Conservation (phyloP, 2,113 vertebrate genomes). For the Eclectus roratus region DNA sequence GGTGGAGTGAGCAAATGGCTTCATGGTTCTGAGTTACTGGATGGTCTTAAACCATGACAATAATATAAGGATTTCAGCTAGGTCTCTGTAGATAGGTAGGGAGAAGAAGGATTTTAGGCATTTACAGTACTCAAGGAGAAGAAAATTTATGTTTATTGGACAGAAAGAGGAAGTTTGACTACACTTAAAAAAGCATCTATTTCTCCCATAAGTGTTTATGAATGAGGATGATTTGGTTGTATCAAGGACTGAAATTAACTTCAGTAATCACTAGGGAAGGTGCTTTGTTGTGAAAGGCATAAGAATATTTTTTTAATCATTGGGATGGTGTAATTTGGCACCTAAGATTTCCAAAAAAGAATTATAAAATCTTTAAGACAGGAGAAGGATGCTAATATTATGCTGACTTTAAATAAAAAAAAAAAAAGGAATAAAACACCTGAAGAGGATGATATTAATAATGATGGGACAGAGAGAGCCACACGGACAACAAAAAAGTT, state of each 20-base stretch:
- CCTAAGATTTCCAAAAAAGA: neutral
- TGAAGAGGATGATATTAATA: neutral
- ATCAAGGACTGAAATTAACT: neutral
- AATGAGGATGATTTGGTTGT: neutral
- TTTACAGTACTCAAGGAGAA: neutral
- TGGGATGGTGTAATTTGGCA: neutral
- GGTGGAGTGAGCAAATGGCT: neutral
- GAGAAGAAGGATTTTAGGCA: neutral
- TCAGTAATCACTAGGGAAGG: neutral
- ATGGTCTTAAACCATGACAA: neutral
- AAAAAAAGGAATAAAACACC: neutral
- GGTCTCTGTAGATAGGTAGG: neutral
- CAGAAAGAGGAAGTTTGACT: neutral
- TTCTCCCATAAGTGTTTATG: neutral
- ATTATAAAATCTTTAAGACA: neutral
- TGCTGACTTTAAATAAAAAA: neutral
- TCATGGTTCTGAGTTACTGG: neutral
- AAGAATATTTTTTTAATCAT: neutral
- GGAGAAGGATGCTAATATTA: neutral
- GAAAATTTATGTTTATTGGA: neutral
- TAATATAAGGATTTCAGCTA: neutral
- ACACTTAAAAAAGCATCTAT: neutral
- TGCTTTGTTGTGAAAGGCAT: neutral
- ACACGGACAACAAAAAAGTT: neutral
- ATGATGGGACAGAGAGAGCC: neutral